Percentiles rank a stretch among this genome's conserved stretches.
Conservation (phyloP, 2,113 vertebrate species). For the Phaethon lepturus region DNA sequence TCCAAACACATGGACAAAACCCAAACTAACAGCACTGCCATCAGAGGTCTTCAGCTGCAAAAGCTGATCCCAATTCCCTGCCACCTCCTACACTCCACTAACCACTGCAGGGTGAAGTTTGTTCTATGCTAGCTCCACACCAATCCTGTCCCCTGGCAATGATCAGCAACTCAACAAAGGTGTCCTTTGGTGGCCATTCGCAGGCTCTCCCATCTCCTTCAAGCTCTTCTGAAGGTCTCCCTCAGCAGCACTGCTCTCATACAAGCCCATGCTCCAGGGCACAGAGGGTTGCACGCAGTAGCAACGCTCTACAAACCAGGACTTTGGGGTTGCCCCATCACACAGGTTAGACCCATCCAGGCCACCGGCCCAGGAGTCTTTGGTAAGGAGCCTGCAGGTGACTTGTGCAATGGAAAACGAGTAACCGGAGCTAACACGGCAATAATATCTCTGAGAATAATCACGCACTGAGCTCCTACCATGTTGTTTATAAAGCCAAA, state of each 20-base stretch:
- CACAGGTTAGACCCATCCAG: background rate
- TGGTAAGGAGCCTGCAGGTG: background rate
- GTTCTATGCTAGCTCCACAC: background rate
- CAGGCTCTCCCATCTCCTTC: background rate
- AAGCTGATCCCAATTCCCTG: background rate
- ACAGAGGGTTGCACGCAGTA: accelerated
- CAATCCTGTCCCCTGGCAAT: accelerated
- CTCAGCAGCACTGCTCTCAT: background rate
- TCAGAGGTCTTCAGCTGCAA: background rate
- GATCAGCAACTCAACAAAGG: background rate
- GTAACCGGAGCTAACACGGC: accelerated
- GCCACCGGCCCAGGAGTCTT: background rate
- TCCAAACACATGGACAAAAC: background rate
- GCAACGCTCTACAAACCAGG: background rate
- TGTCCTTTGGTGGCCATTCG: background rate
- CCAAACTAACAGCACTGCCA: background rate
- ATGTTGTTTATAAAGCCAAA: background rate
- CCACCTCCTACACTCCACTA: accelerated
- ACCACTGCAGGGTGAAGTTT: background rate
- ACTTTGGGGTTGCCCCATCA: background rate
- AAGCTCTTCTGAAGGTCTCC: background rate
- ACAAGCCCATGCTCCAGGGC: background rate
- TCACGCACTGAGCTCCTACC: background rate
- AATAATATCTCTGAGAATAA: background rate
- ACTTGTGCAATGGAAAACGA: background rate